Conservation (phyloP, 2,888 invertebrate species). For the Coenonympha glycerion region DNA sequence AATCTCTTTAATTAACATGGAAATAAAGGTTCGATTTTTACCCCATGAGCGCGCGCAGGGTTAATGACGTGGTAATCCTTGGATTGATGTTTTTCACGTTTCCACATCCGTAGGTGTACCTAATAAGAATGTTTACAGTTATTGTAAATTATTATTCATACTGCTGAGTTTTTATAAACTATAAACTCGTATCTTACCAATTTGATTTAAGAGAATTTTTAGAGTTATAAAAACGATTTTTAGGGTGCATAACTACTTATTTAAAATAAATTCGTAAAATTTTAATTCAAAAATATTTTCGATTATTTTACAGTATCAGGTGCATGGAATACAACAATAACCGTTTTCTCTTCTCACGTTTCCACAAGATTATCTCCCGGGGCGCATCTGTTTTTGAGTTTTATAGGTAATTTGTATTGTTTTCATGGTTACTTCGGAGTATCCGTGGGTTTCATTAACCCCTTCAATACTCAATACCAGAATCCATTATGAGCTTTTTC, state of each 20-base stretch:
- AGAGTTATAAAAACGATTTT: too few species aligned
- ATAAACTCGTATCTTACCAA: too few species aligned
- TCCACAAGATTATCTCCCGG: not conserved
- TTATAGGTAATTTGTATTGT: not conserved
- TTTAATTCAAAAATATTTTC: not conserved
- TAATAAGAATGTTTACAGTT: not conserved
- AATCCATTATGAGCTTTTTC: too few species aligned
- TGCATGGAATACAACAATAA: not conserved
- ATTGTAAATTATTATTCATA: too few species aligned
- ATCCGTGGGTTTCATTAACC: not conserved
- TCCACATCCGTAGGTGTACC: not conserved
- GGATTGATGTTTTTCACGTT: slow-evolving; percentile 21
- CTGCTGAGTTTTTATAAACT: too few species aligned
- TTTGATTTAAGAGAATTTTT: too few species aligned
- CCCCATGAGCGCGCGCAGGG: slow-evolving; percentile 43
- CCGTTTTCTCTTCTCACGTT: not conserved
- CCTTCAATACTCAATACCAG: too few species aligned
- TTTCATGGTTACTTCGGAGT: not conserved
- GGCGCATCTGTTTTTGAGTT: not conserved
- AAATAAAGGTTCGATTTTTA: slow-evolving; percentile 61
- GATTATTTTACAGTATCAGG: not conserved
- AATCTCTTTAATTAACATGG: slow-evolving; percentile 73
- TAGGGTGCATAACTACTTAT: too few species aligned
- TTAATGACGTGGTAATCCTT: slow-evolving; percentile 67
- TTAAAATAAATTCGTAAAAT: not conserved